These are phyloP conservation scores for Willisornis vidua DNA, from an alignment of 2,113 vertebrate genomes.

Conservation along the genomic window DNA sequence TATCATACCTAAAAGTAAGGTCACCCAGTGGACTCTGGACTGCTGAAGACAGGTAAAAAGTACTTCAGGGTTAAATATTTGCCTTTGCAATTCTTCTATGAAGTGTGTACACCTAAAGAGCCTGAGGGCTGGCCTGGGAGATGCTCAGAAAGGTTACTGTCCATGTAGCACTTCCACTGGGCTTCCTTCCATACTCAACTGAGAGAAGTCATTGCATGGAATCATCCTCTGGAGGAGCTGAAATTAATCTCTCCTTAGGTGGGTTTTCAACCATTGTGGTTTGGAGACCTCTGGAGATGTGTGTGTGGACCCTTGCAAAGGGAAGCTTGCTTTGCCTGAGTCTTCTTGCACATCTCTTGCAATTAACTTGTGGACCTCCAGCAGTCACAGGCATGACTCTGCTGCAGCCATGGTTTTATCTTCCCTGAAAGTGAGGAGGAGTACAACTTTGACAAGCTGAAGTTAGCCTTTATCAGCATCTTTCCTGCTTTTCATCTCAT, in stretches of 20 bases:
- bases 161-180: neutral
- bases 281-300: neutral
- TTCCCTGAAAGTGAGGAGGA: neutral
- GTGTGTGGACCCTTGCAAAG: neutral
- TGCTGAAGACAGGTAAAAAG: neutral
- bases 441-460: neutral
- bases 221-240: neutral
- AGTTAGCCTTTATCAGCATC: neutral
- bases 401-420: neutral
- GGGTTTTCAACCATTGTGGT: neutral
- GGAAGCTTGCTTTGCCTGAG: neutral
- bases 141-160: neutral
- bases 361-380: neutral
- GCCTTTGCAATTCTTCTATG: neutral
- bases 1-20: neutral
- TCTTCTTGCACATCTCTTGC: neutral
- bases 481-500: neutral
- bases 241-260: neutral
- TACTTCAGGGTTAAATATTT: neutral
- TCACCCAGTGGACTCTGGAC: neutral
- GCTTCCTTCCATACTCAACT: neutral
- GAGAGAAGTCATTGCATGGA: neutral
- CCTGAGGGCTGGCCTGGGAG: neutral
- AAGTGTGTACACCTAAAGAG: neutral
- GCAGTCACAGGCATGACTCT: accelerated